Conservation (phyloP, 2,113 vertebrate species). For the Corapipo altera region DNA sequence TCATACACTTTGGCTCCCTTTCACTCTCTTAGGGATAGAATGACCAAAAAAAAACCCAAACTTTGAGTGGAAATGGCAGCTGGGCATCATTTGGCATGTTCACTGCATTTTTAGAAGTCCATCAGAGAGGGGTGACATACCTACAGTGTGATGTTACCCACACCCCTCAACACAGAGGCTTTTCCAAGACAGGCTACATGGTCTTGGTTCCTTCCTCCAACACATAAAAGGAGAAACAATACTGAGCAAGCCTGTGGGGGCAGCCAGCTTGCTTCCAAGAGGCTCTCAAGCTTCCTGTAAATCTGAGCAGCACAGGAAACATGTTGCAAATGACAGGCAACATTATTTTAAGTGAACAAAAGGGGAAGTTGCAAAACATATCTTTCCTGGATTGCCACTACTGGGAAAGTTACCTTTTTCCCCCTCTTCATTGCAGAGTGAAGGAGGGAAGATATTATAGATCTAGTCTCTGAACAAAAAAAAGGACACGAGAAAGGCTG, state of each 20-base stretch:
- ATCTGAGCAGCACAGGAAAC: neutral
- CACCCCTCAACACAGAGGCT: neutral
- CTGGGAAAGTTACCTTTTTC: neutral
- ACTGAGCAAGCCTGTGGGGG: neutral
- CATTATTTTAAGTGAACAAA: neutral
- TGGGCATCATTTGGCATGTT: rapidly evolving
- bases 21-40: neutral
- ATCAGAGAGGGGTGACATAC: neutral
- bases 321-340: neutral
- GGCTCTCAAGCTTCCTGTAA: neutral
- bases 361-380: neutral
- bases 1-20: neutral
- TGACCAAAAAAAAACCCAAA: neutral
- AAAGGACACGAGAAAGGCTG: neutral
- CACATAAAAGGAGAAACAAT: neutral
- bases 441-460: neutral
- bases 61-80: neutral
- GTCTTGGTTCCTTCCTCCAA: neutral
- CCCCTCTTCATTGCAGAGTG: neutral
- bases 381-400: neutral
- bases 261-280: neutral
- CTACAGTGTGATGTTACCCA: neutral
- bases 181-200: neutral
- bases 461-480: neutral
- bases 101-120: neutral